Conservation (phyloP, 2,888 invertebrate species). For the Periphyllus acericola region DNA sequence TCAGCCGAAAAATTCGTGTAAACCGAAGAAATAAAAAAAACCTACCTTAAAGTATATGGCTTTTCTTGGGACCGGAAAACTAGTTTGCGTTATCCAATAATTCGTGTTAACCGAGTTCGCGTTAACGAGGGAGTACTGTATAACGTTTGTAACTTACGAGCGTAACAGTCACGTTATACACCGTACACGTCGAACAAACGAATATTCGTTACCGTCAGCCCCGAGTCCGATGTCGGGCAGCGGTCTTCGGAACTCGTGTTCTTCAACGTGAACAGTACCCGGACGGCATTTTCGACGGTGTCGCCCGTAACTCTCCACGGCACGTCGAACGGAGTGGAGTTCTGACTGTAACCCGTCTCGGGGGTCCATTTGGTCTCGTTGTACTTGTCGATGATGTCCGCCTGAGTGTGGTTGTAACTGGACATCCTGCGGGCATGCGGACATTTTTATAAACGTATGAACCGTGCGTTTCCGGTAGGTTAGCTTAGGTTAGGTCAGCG, state of each 20-base stretch:
- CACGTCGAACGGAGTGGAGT: slow-evolving; percentile 37
- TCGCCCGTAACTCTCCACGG: slow-evolving; percentile 63
- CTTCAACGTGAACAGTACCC: slow-evolving; percentile 49
- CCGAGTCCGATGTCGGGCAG: slow-evolving; percentile 50
- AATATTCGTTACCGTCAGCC: slow-evolving; percentile 58
- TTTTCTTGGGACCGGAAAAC: too few species aligned
- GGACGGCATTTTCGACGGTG: slow-evolving; percentile 56
- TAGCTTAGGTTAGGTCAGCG: too few species aligned
- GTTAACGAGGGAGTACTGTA: too few species aligned
- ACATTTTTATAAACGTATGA: too few species aligned
- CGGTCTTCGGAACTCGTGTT: slow-evolving; percentile 9
- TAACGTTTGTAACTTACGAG: too few species aligned
- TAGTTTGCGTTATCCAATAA: too few species aligned
- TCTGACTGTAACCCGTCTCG: slow-evolving; percentile 31
- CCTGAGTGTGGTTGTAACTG: slow-evolving; percentile 9
- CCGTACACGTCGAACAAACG: background rate
- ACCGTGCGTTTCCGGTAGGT: too few species aligned
- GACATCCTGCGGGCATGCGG: background rate
- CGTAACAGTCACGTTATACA: background rate
- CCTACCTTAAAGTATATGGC: too few species aligned
- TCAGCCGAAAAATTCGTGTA: too few species aligned
- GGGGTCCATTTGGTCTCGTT: slow-evolving; percentile 54
- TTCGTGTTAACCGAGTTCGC: too few species aligned
- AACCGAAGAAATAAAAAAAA: too few species aligned
- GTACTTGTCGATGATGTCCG: slow-evolving; percentile 4